phyloP scores from a whole-genome alignment of 2,797 vertebrate species.

The Ctenopoma multispine region DNA sequence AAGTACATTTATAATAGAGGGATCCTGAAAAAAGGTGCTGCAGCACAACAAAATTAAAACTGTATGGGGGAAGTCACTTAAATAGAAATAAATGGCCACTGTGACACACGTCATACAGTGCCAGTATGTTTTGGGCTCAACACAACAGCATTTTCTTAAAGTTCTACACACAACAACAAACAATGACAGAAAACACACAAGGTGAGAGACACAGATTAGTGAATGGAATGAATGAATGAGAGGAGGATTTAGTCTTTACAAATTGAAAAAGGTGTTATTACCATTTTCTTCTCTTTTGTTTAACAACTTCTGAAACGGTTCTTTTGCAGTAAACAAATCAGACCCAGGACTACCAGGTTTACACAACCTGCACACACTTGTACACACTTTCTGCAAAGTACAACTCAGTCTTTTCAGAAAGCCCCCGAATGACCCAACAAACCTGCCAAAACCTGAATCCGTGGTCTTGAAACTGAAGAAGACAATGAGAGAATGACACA shows the following conservation, averaged over 20 bases:
- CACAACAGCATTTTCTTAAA: conserved; percentile 24
- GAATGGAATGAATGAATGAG: conserved; percentile 4
- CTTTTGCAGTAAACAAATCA: background rate
- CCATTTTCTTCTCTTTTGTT: background rate
- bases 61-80: background rate
- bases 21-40: background rate
- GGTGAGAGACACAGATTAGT: background rate
- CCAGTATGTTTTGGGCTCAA: conserved; percentile 49
- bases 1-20: background rate
- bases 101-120: conserved; percentile 29
- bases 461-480: conserved; percentile 72
- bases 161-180: conserved; percentile 11
- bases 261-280: background rate
- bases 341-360: background rate
- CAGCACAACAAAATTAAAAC: conserved; percentile 10
- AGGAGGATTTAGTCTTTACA: conserved; percentile 8
- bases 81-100: background rate
- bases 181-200: conserved; percentile 23
- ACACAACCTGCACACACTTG: conserved; percentile 37
- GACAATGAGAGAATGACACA: conserved; percentile 69
- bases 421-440: conserved; percentile 58
- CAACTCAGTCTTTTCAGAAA: conserved; percentile 31
- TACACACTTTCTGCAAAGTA: conserved; percentile 18
- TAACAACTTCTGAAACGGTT: background rate
- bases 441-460: conserved; percentile 71